Percentiles rank a stretch among this genome's conserved stretches.
Conservation (phyloP, 1,140 invertebrate genomes). For the Zaprionus vittiger region DNA sequence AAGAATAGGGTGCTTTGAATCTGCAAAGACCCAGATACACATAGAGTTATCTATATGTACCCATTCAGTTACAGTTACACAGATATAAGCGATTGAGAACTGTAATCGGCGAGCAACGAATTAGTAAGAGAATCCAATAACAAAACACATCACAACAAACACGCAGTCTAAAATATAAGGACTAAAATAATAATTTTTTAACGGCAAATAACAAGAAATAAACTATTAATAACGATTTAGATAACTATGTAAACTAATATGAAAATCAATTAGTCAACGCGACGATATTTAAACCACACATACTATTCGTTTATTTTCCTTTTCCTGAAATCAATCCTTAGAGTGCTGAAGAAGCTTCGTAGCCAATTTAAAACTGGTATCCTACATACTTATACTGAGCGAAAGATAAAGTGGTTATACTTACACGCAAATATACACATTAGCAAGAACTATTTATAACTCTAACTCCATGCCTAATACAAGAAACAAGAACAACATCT, state of each 20-base stretch:
- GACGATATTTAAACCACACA: slow-evolving; percentile 14
- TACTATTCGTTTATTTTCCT: slow-evolving; percentile 7
- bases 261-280: slow-evolving; percentile 41
- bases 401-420: not conserved
- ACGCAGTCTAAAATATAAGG: slow-evolving; percentile 41
- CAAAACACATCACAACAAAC: slow-evolving; percentile 59
- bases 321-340: slow-evolving; percentile 12
- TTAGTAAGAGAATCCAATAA: slow-evolving; percentile 55
- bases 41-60: slow-evolving; percentile 34
- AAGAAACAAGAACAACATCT: slow-evolving; percentile 42
- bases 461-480: slow-evolving; percentile 71
- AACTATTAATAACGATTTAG: slow-evolving; percentile 25
- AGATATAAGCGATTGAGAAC: slow-evolving; percentile 9
- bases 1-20: slow-evolving; percentile 54
- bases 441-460: slow-evolving; percentile 48
- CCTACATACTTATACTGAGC: slow-evolving; percentile 35
- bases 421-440: slow-evolving; percentile 36
- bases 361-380: slow-evolving; percentile 35
- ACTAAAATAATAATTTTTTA: slow-evolving; percentile 51
- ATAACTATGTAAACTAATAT: slow-evolving; percentile 23
- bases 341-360: slow-evolving; percentile 23
- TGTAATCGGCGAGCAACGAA: slow-evolving; percentile 64
- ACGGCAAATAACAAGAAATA: slow-evolving; percentile 32
- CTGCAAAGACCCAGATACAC: slow-evolving; percentile 30
- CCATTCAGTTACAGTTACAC: slow-evolving; percentile 31